phyloP scores from a whole-genome alignment of 2,113 vertebrate genomes.

The Baryphthengus martii region DNA sequence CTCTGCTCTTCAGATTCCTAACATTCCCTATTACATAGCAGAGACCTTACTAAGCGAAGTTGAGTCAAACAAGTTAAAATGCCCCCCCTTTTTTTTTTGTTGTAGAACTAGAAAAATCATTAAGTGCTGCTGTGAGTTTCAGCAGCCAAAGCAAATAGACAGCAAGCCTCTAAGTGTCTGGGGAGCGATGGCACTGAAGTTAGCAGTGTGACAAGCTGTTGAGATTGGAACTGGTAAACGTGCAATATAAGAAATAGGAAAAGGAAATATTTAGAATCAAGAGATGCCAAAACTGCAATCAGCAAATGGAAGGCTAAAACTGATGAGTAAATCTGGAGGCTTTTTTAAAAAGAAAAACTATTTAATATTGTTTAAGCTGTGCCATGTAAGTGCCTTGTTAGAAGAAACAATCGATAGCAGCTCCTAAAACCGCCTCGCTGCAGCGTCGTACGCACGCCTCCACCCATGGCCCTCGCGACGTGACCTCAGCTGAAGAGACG shows the following conservation, averaged over 20 bases:
- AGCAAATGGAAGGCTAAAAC: constrained; percentile 59
- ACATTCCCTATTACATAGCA: not conserved
- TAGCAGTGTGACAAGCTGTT: not conserved
- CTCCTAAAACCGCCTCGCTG: not conserved
- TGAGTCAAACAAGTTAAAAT: not conserved
- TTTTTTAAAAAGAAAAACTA: constrained; percentile 25
- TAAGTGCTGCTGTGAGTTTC: not conserved
- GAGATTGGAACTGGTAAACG: not conserved
- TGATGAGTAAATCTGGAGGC: constrained; percentile 39
- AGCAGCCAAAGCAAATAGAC: not conserved
- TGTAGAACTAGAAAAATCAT: not conserved
- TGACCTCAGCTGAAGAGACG: fast-evolving
- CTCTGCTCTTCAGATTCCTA: not conserved
- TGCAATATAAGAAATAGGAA: not conserved
- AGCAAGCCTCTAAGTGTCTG: not conserved
- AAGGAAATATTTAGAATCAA: constrained; percentile 27
- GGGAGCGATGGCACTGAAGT: not conserved
- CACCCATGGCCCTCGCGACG: fast-evolving
- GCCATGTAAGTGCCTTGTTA: constrained; percentile 5
- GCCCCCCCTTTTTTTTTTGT: not conserved
- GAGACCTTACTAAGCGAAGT: not conserved
- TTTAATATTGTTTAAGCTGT: constrained; percentile 43
- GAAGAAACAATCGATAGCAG: not conserved
- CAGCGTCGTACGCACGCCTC: not conserved
- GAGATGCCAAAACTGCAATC: constrained; percentile 56